Conservation (phyloP, 2,797 vertebrate species). For the Diplodus puntazzo region DNA sequence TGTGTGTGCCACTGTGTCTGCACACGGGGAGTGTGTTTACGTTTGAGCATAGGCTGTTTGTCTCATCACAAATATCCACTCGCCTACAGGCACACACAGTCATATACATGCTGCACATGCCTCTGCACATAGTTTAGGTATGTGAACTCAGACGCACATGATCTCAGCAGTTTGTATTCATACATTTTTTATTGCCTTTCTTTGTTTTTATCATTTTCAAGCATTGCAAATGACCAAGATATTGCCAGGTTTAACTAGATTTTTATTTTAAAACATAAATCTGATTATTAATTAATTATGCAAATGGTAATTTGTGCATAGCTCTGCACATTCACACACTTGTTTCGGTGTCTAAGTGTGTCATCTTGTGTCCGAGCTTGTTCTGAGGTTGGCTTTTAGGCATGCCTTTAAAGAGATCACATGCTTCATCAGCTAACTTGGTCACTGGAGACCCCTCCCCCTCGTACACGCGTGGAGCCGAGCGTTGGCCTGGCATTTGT, state of each 20-base stretch:
- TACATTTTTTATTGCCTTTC: neutral
- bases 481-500: slow-evolving; percentile 26
- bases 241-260: neutral
- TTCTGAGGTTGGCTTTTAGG: slow-evolving; percentile 53
- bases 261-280: neutral
- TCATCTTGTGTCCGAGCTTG: slow-evolving; percentile 45
- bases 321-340: neutral
- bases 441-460: slow-evolving; percentile 70
- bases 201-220: neutral
- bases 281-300: neutral
- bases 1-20: slow-evolving; percentile 17
- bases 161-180: neutral
- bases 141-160: neutral
- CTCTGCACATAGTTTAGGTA: neutral
- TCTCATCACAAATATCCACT: slow-evolving; percentile 39
- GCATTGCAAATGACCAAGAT: neutral
- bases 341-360: slow-evolving; percentile 33
- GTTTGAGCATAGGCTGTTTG: slow-evolving; percentile 39
- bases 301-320: slow-evolving; percentile 10
- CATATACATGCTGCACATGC: neutral
- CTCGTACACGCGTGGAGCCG: neutral
- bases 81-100: neutral
- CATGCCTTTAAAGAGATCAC: slow-evolving; percentile 79
- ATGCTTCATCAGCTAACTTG: slow-evolving; percentile 82
- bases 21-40: slow-evolving; percentile 21